phyloP scores from a whole-genome alignment of 1,140 invertebrate genomes.

The Dufourea novaeangliae region DNA sequence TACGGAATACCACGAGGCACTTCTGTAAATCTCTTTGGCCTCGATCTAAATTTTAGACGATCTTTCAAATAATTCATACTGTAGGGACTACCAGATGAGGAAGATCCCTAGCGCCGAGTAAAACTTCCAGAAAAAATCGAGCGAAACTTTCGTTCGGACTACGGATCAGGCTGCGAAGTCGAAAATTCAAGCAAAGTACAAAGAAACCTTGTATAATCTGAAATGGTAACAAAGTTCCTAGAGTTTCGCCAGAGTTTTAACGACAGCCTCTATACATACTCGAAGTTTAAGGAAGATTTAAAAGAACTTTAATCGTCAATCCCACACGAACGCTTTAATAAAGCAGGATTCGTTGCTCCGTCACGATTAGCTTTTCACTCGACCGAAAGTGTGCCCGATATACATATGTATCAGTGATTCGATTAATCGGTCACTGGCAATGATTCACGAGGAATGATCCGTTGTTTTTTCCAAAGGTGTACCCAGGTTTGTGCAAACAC shows the following conservation, averaged over 20 bases:
- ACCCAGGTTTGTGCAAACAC: slow-evolving; percentile 14
- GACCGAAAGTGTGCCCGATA: background rate
- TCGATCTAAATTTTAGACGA: too few species aligned
- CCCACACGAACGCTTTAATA: background rate
- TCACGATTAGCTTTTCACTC: background rate
- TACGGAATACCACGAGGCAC: too few species aligned
- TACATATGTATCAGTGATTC: background rate
- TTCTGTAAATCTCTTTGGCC: too few species aligned
- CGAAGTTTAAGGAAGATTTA: background rate
- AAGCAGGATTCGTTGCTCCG: too few species aligned
- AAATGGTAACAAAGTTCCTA: too few species aligned
- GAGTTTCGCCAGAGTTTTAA: background rate
- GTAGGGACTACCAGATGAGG: too few species aligned
- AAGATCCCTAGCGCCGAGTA: too few species aligned
- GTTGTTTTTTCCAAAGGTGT: slow-evolving; percentile 24
- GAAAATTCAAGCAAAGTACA: background rate
- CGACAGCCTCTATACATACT: background rate
- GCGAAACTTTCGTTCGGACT: too few species aligned
- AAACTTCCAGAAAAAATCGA: too few species aligned
- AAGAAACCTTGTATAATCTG: too few species aligned
- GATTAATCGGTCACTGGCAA: slow-evolving; percentile 16
- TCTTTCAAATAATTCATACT: too few species aligned
- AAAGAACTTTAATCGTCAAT: background rate
- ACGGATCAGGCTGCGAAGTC: too few species aligned
- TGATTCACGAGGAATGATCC: slow-evolving; percentile 28